A percentile compares a stretch with the other conserved stretches of the same genome.
Conservation (phyloP, 1,140 invertebrate species). For the Bombus sylvicola region DNA sequence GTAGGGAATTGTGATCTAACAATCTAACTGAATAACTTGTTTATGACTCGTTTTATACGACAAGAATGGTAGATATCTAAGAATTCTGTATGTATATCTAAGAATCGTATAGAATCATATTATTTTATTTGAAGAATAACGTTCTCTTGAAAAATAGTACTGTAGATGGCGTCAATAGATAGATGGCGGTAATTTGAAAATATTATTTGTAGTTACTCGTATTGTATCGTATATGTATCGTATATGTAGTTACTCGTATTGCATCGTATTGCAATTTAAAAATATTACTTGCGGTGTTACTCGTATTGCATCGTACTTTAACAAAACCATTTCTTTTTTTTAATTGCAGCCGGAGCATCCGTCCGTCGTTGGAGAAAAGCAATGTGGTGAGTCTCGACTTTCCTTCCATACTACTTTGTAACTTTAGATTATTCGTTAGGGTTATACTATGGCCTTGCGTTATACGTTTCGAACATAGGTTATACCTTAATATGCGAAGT, state of each 20-base stretch:
- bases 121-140: background rate
- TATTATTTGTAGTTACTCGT: background rate
- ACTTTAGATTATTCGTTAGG: conserved; percentile 14
- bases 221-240: no score
- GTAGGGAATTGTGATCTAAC: background rate
- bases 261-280: background rate
- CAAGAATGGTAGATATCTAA: no score
- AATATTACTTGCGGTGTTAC: background rate
- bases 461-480: background rate
- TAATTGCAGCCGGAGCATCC: conserved; percentile 56
- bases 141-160: background rate
- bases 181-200: background rate
- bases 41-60: no score
- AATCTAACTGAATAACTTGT: no score
- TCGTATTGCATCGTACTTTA: background rate
- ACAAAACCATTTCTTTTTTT: conserved; percentile 21
- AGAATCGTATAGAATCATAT: no score
- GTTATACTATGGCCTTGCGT: background rate
- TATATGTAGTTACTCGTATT: background rate
- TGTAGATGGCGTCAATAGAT: background rate
- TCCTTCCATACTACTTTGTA: conserved; percentile 22
- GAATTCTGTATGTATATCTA: no score
- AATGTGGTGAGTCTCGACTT: conserved; percentile 59
- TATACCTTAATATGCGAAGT: background rate
- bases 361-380: conserved; percentile 33